phyloP scores from a whole-genome alignment of 2,797 vertebrate species.

The Schizopygopsis malacanthus region DNA sequence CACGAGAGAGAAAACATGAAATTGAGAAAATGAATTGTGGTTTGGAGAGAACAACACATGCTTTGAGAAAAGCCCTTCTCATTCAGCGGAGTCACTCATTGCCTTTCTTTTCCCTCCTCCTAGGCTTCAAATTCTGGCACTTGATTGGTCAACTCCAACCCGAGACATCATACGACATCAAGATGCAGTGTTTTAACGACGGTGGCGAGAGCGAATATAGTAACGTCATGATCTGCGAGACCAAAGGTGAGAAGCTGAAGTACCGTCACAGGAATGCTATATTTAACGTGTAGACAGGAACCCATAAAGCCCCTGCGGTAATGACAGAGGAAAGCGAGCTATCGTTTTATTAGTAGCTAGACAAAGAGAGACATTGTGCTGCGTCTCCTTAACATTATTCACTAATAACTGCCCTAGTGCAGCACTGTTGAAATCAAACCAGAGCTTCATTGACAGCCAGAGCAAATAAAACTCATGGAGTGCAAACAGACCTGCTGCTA shows the following conservation, averaged over 20 bases:
- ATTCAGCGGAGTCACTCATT: conserved; percentile 60
- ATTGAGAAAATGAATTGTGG: conserved; percentile 46
- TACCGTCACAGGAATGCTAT: conserved; percentile 28
- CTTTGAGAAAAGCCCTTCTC: conserved; percentile 51
- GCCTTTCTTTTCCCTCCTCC: neutral
- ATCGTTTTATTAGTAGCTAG: conserved; percentile 49
- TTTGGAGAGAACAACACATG: conserved; percentile 56
- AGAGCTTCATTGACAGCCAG: conserved; percentile 37
- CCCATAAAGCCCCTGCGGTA: conserved; percentile 45
- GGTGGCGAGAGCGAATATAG: conserved; percentile 94
- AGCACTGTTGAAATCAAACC: conserved; percentile 45
- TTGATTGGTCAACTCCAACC: conserved; percentile 91
- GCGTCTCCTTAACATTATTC: conserved; percentile 41
- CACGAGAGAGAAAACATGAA: conserved; percentile 36
- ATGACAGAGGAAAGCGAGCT: conserved; percentile 51
- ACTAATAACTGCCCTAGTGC: conserved; percentile 53
- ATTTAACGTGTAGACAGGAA: conserved; percentile 52
- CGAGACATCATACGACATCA: conserved; percentile 96
- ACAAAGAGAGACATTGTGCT: conserved; percentile 56
- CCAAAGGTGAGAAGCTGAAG: conserved; percentile 83
- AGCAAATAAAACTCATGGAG: conserved; percentile 45
- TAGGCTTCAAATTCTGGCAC: conserved; percentile 92
- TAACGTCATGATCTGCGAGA: conserved; percentile 98
- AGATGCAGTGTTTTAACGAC: conserved; percentile 95
- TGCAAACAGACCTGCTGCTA: conserved; percentile 38